Percentiles rank a stretch among this genome's conserved stretches.
Evolutionary conservation across 2,113 vertebrate genomes (phyloP).

Genomic region (Callocephalon fimbriatum): DNA sequence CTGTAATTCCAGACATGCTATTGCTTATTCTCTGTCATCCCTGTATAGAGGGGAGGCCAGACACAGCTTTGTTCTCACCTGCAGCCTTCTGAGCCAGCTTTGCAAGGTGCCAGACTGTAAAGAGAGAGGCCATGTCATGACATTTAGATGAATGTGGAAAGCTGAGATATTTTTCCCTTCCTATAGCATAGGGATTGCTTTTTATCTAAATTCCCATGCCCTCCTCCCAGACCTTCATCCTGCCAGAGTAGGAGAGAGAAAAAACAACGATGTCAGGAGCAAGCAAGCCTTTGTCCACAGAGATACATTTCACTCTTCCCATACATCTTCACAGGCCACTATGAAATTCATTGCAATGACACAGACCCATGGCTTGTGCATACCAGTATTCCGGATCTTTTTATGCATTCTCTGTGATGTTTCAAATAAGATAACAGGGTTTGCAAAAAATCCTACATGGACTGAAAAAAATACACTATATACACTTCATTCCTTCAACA

Average conservation of each 20-base stretch:
- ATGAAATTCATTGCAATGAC: not conserved
- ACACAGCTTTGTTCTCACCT: not conserved
- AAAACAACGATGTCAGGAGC: not conserved
- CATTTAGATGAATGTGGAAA: not conserved
- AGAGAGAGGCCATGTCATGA: not conserved
- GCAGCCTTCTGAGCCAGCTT: not conserved
- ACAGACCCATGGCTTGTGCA: not conserved
- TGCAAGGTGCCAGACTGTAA: not conserved
- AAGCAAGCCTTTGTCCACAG: not conserved
- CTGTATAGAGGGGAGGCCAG: not conserved
- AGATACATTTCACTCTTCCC: fast-evolving
- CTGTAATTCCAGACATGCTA: not conserved
- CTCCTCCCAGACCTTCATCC: not conserved
- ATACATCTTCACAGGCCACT: not conserved
- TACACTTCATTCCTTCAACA: not conserved
- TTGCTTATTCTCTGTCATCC: not conserved
- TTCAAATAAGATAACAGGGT: not conserved
- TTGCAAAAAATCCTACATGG: not conserved
- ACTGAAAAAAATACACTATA: not conserved
- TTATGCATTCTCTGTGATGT: not conserved
- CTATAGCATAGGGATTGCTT: not conserved
- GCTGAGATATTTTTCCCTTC: not conserved
- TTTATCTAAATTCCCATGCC: not conserved
- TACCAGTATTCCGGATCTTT: not conserved
- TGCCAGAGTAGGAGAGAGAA: not conserved